Evolutionary conservation across 2,797 vertebrate genomes (phyloP), one percentile per base, ranked within the genome.

Genomic region (Siniperca obscura): DNA sequence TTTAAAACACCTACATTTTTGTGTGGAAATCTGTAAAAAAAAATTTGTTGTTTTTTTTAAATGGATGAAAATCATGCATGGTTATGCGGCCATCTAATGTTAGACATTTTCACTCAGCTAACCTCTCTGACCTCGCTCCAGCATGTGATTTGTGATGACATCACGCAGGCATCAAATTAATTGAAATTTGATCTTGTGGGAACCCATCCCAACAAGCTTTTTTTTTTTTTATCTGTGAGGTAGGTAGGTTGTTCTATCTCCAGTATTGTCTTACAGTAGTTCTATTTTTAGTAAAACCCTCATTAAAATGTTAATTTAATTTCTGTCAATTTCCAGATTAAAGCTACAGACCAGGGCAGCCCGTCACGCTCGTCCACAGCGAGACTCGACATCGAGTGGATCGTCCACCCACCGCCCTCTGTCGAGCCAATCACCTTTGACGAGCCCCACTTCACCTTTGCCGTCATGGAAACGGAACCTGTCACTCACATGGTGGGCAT

Each of bases 401-500:
- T 97, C 5, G 53, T 94, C 11, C 92, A 53, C 64, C 97, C 97
- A 0, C 67, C 92, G 8, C 93, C 95, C 2, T 96, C 95, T 30
- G 80, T 94, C 0, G 96, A 97, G 25, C 94, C 94, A 0, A 93
- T 98, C 78, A 92, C 94, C 7, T 99, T 99, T 0, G 97, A 98
- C 0, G 98, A 99, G 17, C 94, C 95, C 3, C 96, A 96, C 83
- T 97, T 97, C 78, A 96, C 96, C 90, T 98, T 98, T 0, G 96
- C 97, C 0, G 96, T 98, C 90, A 98, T 99, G 97, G 98, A 99
- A 90, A 98, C 97, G 0, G 98, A 99, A 60, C 96, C 96, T 0
- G 96, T 99, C 87, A 98, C 97, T 85, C 97, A 98, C 81, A 98
- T 99, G 97, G 97, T 98, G 93, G 98, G 98, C 53, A 96, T 99